A percentile compares a stretch with the other conserved stretches of the same genome.
Evolutionary conservation across 1,140 invertebrate species (phyloP).

Genomic region (Orchesella cincta): DNA sequence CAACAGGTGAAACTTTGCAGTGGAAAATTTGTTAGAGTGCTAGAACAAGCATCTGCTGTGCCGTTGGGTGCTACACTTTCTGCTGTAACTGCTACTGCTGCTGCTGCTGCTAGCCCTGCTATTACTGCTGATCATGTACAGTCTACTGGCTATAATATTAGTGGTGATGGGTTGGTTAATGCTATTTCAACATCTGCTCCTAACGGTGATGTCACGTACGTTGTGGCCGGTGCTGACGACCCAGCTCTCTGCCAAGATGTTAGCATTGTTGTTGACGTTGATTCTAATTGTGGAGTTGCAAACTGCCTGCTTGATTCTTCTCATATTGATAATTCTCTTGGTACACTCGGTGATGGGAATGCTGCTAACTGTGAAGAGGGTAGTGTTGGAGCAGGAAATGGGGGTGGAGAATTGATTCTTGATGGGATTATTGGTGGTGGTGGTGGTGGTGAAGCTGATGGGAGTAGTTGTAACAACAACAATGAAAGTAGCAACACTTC

Average conservation of each 20-base stretch:
- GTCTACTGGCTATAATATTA: neutral
- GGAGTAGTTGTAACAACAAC: neutral
- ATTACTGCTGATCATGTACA: neutral
- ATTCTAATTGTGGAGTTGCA: neutral
- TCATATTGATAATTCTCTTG: neutral
- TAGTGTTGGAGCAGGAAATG: slow-evolving; percentile 10
- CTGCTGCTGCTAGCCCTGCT: neutral
- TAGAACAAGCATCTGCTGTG: neutral
- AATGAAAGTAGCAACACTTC: neutral
- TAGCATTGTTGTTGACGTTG: neutral
- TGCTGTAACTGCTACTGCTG: neutral
- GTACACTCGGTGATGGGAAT: slow-evolving; percentile 29
- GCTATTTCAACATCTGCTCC: slow-evolving; percentile 17
- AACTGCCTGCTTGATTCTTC: neutral
- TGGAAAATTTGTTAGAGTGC: slow-evolving; percentile 12
- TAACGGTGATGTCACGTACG: neutral
- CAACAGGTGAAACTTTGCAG: slow-evolving; percentile 23
- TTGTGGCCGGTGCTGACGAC: slow-evolving; percentile 25
- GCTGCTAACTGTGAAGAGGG: neutral
- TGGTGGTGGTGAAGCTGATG: neutral
- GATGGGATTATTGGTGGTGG: neutral
- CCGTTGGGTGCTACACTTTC: neutral
- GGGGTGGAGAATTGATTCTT: neutral
- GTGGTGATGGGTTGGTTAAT: slow-evolving; percentile 4
- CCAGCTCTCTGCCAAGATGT: neutral